Evolutionary conservation across 2,113 vertebrate species (phyloP), one percentile per base, ranked within the genome.

Genomic region (Gobiocypris rarus): DNA sequence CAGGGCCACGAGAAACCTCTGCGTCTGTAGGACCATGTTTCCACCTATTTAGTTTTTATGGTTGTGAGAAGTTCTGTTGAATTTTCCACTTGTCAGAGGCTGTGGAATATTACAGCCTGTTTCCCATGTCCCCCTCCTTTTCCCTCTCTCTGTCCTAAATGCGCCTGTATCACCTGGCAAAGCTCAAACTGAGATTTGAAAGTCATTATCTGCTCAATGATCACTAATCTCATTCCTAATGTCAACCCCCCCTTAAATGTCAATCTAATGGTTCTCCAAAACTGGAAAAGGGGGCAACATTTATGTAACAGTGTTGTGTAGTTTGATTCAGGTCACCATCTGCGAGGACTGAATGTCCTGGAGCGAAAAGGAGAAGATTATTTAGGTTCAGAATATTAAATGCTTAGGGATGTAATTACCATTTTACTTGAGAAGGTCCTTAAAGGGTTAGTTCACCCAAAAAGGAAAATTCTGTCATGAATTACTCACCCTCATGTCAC

Each of bases 31-130:
- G 75, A 87, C 45, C 81, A 9, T 34, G 80, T 88, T 89, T 91
- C 90, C 90, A 82, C 90, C 86, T 81, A 83, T 74, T 89, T 91
- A 86, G 90, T 89, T 93, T 93, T 93, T 94, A 93, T 92, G 91
- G 89, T 90, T 78, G 65, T 75, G 52, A 86, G 85, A 52, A 86
- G 84, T 90, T 92, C 85, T 52, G 81, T 91, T 93, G 89, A 91
- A 86, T 89, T 92, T 93, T 93, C 90, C 93, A 86, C 85, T 81
- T 56, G 8, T 89, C 77, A 75, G 87, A 75, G 70, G 78, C 86
- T 86, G 86, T 73, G 91, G 91, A 92, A 92, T 92, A 91, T 90
- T 86, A 56, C 86, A 78, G 85, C 88, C 88, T 87, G 41, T 1
- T 34, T 61, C 84, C 34, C 63, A 50, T 8, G 17, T 34, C 19